phyloP scores from a whole-genome alignment of 2,888 invertebrate species.

The Cryptops parisi region DNA sequence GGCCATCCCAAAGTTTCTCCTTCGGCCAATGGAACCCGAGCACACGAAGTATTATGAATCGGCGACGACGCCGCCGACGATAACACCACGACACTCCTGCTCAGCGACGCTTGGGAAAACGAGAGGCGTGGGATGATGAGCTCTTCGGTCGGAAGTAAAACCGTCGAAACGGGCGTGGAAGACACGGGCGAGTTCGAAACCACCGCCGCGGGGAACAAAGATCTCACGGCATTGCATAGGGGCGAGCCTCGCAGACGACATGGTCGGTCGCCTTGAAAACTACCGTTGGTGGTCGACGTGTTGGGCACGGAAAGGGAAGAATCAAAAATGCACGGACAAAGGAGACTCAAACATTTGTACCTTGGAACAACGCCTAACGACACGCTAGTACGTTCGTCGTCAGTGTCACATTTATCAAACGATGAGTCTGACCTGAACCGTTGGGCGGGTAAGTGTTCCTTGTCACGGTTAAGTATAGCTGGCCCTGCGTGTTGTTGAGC shows the following conservation, averaged over 20 bases:
- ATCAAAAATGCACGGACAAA: neutral
- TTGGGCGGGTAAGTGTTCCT: too few relatives aligned
- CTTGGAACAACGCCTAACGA: too few relatives aligned
- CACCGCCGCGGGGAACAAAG: neutral
- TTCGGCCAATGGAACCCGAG: conserved; percentile 2
- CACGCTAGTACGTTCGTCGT: too few relatives aligned
- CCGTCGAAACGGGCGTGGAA: neutral
- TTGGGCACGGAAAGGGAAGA: neutral
- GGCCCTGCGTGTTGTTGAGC: too few relatives aligned
- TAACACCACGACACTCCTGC: neutral
- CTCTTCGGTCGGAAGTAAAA: neutral
- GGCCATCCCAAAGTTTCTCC: conserved; percentile 3
- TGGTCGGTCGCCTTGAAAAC: too few relatives aligned
- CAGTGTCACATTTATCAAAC: too few relatives aligned
- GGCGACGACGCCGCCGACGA: neutral
- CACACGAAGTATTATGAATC: neutral
- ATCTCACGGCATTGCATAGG: neutral
- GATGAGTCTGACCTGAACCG: too few relatives aligned
- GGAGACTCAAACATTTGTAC: neutral
- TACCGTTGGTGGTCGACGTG: neutral
- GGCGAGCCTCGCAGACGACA: neutral
- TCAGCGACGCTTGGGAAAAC: neutral
- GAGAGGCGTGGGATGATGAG: neutral
- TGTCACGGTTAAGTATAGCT: too few relatives aligned
- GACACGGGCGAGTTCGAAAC: neutral